Evolutionary conservation across 2,797 vertebrate species (phyloP).

Genomic region (Mormyrops boulengeri): DNA sequence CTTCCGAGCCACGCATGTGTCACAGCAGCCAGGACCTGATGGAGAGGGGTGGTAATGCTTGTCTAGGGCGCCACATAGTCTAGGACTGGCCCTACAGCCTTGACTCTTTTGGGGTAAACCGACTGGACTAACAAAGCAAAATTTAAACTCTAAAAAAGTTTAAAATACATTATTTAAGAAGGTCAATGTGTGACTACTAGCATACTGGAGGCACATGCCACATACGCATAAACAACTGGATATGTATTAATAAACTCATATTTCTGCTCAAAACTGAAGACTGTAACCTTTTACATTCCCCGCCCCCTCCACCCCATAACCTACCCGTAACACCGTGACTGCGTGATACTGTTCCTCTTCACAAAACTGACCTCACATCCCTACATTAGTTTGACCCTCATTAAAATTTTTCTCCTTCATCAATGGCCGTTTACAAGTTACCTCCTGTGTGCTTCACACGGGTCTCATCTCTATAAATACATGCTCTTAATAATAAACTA

Average conservation of each 20-base stretch:
- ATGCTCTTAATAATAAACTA: background rate
- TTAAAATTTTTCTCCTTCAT: background rate
- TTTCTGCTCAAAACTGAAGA: background rate
- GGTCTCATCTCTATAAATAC: background rate
- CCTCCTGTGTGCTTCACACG: background rate
- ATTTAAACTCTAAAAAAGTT: background rate
- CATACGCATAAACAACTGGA: background rate
- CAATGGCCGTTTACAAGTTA: background rate
- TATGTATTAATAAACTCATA: background rate
- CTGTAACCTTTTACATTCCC: background rate
- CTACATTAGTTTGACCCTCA: background rate
- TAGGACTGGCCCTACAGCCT: constrained; percentile 30
- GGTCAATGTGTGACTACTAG: background rate
- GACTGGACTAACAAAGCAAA: background rate
- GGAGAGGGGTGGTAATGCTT: background rate
- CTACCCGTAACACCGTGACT: background rate
- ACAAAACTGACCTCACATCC: background rate
- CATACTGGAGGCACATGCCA: background rate
- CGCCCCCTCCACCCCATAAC: background rate
- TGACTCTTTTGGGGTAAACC: background rate
- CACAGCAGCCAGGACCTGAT: background rate
- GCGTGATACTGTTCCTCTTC: background rate
- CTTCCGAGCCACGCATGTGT: background rate
- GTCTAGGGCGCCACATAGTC: background rate
- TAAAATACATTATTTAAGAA: background rate